Base-by-base conservation (phyloP, 2,797 vertebrate genomes). In the Ctenopoma kingsleyae region DNA sequence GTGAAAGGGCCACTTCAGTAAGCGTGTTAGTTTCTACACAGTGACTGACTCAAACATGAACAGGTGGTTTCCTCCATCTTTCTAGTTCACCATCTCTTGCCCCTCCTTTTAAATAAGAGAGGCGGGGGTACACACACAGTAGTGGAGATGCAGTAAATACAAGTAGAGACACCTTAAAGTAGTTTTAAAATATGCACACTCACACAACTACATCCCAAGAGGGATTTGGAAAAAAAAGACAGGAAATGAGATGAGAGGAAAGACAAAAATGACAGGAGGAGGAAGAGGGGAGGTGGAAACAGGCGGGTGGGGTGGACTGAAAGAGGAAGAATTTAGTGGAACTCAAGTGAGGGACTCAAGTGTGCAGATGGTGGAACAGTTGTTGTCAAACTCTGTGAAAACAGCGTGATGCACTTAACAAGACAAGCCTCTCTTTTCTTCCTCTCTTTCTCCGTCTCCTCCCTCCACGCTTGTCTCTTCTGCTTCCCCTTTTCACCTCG, bases 331-430 rank as follows among this genome's bases (percentile, higher is more conserved):
- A 10, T 4, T 20, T 20, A 9, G 40, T 12, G 9, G 38, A 11
- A 19, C 22, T 32, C 1, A 8, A 44, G 55, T 52, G 54, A 67
- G 27, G 15, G n/a, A 19, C 22, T 32, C 1, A n/a, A 41, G 23
- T 52, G 74, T 77, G 71, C 81, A 86, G 76, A 73, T 46, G 67
- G 79, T 70, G 71, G 70, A 80, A 53, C 76, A 78, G 67, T 78
- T 72, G 64, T 73, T 73, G 76, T 77, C 71, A 79, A 52, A 77
- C 69, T 67, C 55, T 48, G 43, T 0, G 0, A 64, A 54, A 75
- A 67, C 53, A 61, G 55, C 0, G 0, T 38, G 59, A 76, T 60
- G 78, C 13, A 30, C 53, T 54, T 71, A 60, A 71, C 38, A 57
- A 77, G 72, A 73, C 61, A 1, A 66, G 69, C 4, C 23, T 17